phyloP scores from a whole-genome alignment of 1,140 invertebrate genomes.

The Drosophila ficusphila region DNA sequence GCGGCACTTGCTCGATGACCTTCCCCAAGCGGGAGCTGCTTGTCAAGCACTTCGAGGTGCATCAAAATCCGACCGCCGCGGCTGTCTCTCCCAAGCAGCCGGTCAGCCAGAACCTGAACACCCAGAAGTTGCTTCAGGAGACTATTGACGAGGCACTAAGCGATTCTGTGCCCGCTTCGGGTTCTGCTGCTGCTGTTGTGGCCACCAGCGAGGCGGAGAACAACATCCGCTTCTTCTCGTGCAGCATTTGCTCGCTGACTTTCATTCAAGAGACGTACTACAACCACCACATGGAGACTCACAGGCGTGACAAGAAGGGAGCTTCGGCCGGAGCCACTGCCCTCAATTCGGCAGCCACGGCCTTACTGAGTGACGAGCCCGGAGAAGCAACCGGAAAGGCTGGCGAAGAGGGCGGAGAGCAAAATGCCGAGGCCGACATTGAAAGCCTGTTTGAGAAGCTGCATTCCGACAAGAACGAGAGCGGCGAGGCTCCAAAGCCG shows the following conservation, averaged over 20 bases:
- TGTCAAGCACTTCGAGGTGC: conserved; percentile 80
- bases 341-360: conserved; percentile 67
- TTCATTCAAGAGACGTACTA: conserved; percentile 84
- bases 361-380: conserved; percentile 69
- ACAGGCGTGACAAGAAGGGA: conserved; percentile 74
- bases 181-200: conserved; percentile 45
- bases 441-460: conserved; percentile 84
- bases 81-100: conserved; percentile 19
- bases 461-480: conserved; percentile 82
- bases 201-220: conserved; percentile 59
- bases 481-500: conserved; percentile 37
- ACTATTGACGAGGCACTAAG: conserved; percentile 83
- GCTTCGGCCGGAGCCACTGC: conserved; percentile 36
- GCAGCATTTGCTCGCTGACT: conserved; percentile 83
- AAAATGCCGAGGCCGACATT: conserved; percentile 77
- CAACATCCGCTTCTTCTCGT: conserved; percentile 83
- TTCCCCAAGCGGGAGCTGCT: conserved; percentile 81
- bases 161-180: conserved; percentile 58
- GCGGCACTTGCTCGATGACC: conserved; percentile 80
- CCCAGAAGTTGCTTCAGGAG: conserved; percentile 82
- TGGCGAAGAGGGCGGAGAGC: conserved; percentile 49
- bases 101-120: conserved; percentile 67
- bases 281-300: conserved; percentile 84
- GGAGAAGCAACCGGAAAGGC: conserved; percentile 29
- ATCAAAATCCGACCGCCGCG: conserved; percentile 54